Base-by-base conservation (phyloP, 2,888 invertebrate species). In the Tiliacea aurago region DNA sequence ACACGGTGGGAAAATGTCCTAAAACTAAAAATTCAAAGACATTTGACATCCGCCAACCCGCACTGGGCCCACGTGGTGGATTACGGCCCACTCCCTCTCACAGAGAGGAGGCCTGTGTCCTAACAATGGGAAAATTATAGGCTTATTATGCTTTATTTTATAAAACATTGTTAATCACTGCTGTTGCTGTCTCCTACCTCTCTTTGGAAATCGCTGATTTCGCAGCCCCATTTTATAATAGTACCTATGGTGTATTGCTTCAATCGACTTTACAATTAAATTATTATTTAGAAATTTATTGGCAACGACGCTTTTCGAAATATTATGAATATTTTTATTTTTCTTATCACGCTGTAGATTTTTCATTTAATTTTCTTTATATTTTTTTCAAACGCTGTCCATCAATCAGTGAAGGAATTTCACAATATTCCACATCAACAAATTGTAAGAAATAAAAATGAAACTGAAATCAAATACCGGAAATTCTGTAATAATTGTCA, bases 351-450 rank as follows among this genome's bases (percentile, higher is more conserved):
- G 4, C 5, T 37, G n/a, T 41, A 55, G 1, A 45, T 41, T 45
- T 45, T 58, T 55, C 0, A n/a, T 51, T 76, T 33, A 0, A 37
- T 49, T 45, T 45, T 41, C 4, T 18, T 65, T 15, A 33, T 51
- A 45, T 13, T 47, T 41, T 28, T 43, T 11, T 23, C 2, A 49
- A 49, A 43, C 3, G 23, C 0, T 33, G 45, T 33, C 9, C 9
- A 41, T 55, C 55, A 37, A 70, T 43, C 23, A 55, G n/a, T 20
- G 0, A 77, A 18, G 4, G n/a, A 73, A 78, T 45, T 62, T 59
- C 4, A 51, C 7, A 51, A 78, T 49, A 49, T 33, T 20, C 28
- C 4, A 5, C 41, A 49, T 49, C 28, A 18, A 49, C 0, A 28
- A 45, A 45, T 13, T n/a, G 13, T 33, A 10, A 37, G 41, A 18